Percentiles rank a stretch among this genome's conserved stretches.
These are phyloP conservation scores for Zaprionus taronus DNA, from an alignment of 1,140 invertebrate genomes.

Conservation along the genomic window DNA sequence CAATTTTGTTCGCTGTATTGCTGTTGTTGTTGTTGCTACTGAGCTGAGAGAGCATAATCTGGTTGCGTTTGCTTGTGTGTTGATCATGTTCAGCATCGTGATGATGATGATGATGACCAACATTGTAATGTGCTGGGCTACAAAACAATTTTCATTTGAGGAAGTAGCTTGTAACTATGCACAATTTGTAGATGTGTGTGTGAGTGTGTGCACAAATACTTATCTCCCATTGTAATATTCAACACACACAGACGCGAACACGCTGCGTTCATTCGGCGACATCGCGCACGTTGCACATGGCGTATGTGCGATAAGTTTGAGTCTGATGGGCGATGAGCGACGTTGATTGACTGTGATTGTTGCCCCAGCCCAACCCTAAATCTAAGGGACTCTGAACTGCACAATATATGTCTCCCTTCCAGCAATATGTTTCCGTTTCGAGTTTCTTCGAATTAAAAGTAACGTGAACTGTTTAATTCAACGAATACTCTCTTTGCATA, in stretches of 20 bases:
- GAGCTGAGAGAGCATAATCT: constrained; percentile 56
- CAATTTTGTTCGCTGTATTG: constrained; percentile 58
- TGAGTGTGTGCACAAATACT: background rate
- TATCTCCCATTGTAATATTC: background rate
- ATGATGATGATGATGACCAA: constrained; percentile 42
- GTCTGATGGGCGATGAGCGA: constrained; percentile 25
- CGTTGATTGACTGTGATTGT: constrained; percentile 50
- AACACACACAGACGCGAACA: background rate
- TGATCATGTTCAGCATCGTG: constrained; percentile 43
- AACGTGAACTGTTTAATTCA: background rate
- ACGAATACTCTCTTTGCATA: background rate
- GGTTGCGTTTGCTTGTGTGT: constrained; percentile 57
- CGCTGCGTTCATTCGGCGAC: constrained; percentile 46
- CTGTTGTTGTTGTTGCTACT: constrained; percentile 32
- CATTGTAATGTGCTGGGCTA: constrained; percentile 42
- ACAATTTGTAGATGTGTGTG: constrained; percentile 29
- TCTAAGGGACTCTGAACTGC: background rate
- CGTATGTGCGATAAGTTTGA: constrained; percentile 55
- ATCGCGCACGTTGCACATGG: constrained; percentile 70
- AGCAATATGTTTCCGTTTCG: background rate
- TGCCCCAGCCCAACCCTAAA: constrained; percentile 9
- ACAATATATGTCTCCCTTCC: background rate
- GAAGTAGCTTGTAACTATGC: constrained; percentile 43
- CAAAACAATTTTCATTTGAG: constrained; percentile 61
- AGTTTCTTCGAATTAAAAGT: background rate